Evolutionary conservation across 2,888 invertebrate species (phyloP).

Genomic region (Drosophila tripunctata): DNA sequence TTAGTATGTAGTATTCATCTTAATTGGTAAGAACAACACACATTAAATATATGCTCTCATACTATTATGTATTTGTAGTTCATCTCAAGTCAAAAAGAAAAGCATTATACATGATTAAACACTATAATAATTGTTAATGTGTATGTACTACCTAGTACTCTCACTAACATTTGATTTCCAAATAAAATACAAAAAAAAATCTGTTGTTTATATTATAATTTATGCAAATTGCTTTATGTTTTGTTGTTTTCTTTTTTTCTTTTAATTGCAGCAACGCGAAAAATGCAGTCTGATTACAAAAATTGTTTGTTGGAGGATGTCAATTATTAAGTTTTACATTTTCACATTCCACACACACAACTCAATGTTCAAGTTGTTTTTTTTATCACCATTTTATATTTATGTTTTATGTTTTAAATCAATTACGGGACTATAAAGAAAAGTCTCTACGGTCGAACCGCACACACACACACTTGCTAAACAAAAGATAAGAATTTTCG

Average conservation of each 20-base stretch:
- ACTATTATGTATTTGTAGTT: constrained; percentile 5
- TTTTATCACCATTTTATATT: neutral
- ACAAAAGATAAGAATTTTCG: constrained; percentile 23
- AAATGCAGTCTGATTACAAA: constrained; percentile 46
- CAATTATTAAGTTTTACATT: constrained; percentile 57
- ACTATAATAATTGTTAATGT: constrained; percentile 39
- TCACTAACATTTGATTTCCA: constrained; percentile 16
- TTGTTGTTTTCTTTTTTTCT: constrained; percentile 28
- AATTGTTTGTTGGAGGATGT: constrained; percentile 38
- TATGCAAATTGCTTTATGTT: constrained; percentile 23
- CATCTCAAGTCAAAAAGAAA: constrained; percentile 15
- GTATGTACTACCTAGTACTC: constrained; percentile 22
- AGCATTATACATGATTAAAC: neutral
- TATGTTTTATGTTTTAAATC: constrained; percentile 57
- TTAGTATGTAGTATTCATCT: constrained; percentile 29
- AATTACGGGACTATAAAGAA: constrained; percentile 68
- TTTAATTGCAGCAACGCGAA: constrained; percentile 64
- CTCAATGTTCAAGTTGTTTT: constrained; percentile 28
- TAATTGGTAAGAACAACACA: constrained; percentile 29
- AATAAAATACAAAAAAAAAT: constrained; percentile 12
- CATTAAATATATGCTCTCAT: constrained; percentile 21
- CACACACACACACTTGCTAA: constrained; percentile 48
- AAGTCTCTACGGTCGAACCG: constrained; percentile 78
- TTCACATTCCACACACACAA: constrained; percentile 40
- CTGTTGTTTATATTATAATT: constrained; percentile 15